A percentile compares a stretch with the other conserved stretches of the same genome.
These are phyloP conservation scores for Capreolus pygargus DNA, from an alignment of 2,113 vertebrate species.

Conservation along the genomic window DNA sequence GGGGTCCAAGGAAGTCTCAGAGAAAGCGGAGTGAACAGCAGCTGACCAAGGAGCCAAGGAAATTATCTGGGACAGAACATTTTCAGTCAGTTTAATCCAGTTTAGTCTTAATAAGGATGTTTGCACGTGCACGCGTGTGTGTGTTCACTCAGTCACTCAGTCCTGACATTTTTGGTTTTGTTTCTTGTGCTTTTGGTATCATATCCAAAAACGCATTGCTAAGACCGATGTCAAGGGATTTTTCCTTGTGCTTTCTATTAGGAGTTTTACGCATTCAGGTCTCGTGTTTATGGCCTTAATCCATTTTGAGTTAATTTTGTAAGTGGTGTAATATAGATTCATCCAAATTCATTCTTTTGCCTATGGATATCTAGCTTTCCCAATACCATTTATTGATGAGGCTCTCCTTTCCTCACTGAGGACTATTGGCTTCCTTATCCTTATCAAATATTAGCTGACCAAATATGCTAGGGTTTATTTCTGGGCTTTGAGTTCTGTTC, in stretches of 20 bases:
- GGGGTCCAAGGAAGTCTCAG: background rate
- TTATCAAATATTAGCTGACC: background rate
- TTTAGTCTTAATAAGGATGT: background rate
- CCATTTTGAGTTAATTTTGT: background rate
- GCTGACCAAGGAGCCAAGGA: background rate
- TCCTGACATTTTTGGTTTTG: background rate
- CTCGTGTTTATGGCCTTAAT: background rate
- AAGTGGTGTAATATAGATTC: background rate
- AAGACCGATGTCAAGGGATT: background rate
- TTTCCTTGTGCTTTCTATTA: background rate
- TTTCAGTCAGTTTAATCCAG: background rate
- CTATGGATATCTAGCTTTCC: background rate
- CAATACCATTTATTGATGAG: background rate
- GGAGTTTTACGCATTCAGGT: background rate
- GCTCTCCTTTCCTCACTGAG: background rate
- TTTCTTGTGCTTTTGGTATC: background rate
- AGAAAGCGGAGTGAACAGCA: background rate
- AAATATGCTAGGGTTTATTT: background rate
- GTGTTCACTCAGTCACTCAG: rapidly evolving
- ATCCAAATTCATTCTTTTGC: background rate
- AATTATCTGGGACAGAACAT: background rate
- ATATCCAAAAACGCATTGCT: background rate
- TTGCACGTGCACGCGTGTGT: rapidly evolving
- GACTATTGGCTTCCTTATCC: background rate
- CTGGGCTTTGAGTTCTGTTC: background rate